Percentiles rank a stretch among this genome's conserved stretches.
Evolutionary conservation across 2,797 vertebrate species (phyloP).

Genomic region (Tapera naevia): DNA sequence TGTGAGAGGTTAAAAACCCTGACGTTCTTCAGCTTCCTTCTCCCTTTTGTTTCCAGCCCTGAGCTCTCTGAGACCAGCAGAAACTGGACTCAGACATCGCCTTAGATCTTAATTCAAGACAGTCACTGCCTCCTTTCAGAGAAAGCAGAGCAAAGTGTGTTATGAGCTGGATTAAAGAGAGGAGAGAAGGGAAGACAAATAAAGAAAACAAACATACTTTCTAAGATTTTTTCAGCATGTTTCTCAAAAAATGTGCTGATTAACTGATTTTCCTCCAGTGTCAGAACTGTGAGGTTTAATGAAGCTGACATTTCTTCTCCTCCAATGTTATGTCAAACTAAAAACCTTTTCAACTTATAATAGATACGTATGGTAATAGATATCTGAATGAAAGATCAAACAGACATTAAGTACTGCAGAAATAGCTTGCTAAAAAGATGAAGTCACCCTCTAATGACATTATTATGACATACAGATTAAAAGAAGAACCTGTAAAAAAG

Average conservation of each 20-base stretch:
- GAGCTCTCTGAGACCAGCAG: neutral
- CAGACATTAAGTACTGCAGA: conserved; percentile 64
- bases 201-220: conserved; percentile 7
- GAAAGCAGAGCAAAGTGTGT: neutral
- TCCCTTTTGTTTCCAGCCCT: neutral
- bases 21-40: neutral
- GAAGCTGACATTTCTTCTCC: conserved; percentile 56
- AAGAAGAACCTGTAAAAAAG: conserved; percentile 63
- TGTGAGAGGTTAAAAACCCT: neutral
- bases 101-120: neutral
- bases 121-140: neutral
- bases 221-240: neutral
- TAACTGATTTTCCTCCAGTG: conserved; percentile 30
- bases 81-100: neutral
- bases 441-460: conserved; percentile 70
- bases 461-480: conserved; percentile 68
- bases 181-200: neutral
- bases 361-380: conserved; percentile 59
- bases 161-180: neutral
- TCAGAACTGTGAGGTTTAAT: conserved; percentile 39
- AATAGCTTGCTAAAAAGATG: conserved; percentile 68
- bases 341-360: conserved; percentile 66
- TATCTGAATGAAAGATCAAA: conserved; percentile 70
- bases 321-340: conserved; percentile 59
- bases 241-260: conserved; percentile 51